These are phyloP conservation scores for Opisthocomus hoazin DNA, from an alignment of 2,113 vertebrate genomes.

Conservation along the genomic window DNA sequence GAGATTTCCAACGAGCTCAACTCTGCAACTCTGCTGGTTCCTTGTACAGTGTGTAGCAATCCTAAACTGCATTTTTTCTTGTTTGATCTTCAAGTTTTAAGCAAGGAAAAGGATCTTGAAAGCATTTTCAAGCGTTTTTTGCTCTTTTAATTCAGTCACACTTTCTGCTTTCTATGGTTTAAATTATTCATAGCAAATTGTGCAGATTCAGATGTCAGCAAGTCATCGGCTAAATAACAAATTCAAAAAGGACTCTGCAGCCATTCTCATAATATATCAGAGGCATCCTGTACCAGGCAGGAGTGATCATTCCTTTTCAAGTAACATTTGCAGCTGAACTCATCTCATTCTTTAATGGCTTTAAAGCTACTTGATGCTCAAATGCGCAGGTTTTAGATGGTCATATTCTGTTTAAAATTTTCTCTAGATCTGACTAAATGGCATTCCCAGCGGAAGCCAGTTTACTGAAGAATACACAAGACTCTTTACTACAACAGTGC, in stretches of 20 bases:
- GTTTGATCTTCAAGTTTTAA: constrained; percentile 45
- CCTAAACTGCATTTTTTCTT: background rate
- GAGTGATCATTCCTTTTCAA: background rate
- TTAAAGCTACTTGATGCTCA: background rate
- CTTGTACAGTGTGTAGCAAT: background rate
- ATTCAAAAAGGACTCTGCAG: background rate
- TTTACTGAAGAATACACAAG: background rate
- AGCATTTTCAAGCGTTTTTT: background rate
- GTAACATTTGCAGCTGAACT: background rate
- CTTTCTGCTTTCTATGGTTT: background rate
- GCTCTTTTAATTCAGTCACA: background rate
- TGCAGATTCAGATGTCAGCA: background rate
- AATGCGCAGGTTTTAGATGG: background rate
- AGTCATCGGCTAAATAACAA: background rate
- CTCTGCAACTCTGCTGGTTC: background rate
- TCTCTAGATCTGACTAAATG: background rate
- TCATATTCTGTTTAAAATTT: background rate
- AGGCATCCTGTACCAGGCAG: background rate
- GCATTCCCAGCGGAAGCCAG: background rate
- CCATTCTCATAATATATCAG: background rate
- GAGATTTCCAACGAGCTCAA: background rate
- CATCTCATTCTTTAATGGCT: background rate
- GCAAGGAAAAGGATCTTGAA: background rate
- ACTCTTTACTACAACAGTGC: background rate
- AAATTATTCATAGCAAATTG: background rate